Evolutionary conservation across 2,888 invertebrate species (phyloP).

Genomic region (Latrodectus hesperus): DNA sequence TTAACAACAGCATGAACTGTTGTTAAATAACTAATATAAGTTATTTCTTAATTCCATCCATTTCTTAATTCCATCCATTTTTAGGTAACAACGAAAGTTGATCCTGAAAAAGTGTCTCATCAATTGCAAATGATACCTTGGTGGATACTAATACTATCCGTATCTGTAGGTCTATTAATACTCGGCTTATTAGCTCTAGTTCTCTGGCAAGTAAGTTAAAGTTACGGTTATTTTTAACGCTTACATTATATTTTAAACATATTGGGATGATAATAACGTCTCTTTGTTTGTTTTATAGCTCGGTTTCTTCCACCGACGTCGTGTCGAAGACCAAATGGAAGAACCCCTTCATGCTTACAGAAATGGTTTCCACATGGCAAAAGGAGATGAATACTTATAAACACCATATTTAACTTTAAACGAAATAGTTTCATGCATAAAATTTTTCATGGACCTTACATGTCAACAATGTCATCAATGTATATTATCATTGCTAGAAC

Average conservation of each 20-base stretch:
- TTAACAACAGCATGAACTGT: background rate
- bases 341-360: conserved; percentile 58
- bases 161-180: conserved; percentile 86
- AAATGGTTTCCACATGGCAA: conserved; percentile 53
- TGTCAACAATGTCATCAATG: no score
- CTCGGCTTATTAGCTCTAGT: conserved; percentile 85
- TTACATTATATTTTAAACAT: background rate
- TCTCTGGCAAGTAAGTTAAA: conserved; percentile 83
- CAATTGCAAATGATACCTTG: conserved; percentile 79
- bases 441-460: no score
- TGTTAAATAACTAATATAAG: background rate
- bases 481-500: no score
- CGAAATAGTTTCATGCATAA: no score
- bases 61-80: background rate
- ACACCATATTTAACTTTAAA: background rate
- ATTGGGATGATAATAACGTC: background rate
- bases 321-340: conserved; percentile 78
- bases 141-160: conserved; percentile 90
- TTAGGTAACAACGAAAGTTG: conserved; percentile 82
- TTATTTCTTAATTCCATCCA: no score
- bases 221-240: background rate
- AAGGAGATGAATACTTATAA: conserved; percentile 57
- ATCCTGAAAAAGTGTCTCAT: conserved; percentile 70
- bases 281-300: conserved; percentile 79
- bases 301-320: conserved; percentile 94